phyloP scores from a whole-genome alignment of 2,888 invertebrate genomes.

The Periphyllus acericola region DNA sequence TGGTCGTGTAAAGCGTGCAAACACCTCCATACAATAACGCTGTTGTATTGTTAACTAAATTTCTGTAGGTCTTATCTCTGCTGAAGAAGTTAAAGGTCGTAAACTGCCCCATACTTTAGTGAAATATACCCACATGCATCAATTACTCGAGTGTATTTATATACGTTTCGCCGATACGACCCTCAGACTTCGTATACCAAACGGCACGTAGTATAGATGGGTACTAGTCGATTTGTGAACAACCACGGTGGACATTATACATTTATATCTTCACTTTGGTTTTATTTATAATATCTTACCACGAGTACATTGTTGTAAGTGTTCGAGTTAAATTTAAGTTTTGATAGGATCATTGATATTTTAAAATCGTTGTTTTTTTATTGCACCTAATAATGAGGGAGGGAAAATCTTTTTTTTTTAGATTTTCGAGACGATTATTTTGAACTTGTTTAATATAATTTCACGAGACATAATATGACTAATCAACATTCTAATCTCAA shows the following conservation, averaged over 20 bases:
- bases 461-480: too few species aligned
- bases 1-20: not conserved
- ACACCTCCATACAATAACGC: not conserved
- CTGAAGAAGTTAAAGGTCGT: not conserved
- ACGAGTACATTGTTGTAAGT: too few species aligned
- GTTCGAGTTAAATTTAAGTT: too few species aligned
- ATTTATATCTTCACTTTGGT: not conserved
- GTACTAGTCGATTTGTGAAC: not conserved
- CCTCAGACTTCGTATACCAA: not conserved
- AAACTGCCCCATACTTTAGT: not conserved
- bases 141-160: not conserved
- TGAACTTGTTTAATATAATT: constrained; percentile 12
- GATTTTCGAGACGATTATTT: not conserved
- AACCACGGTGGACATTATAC: not conserved
- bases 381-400: too few species aligned
- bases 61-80: not conserved
- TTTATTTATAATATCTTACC: too few species aligned
- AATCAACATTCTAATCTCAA: too few species aligned
- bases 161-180: not conserved
- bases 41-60: not conserved
- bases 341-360: too few species aligned
- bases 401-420: too few species aligned
- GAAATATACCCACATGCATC: not conserved
- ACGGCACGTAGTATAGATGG: not conserved
- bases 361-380: too few species aligned